These are phyloP conservation scores for Dendrophyllia cribrosa DNA, from an alignment of 64 coral and sea anemone species.

Conservation along the genomic window DNA sequence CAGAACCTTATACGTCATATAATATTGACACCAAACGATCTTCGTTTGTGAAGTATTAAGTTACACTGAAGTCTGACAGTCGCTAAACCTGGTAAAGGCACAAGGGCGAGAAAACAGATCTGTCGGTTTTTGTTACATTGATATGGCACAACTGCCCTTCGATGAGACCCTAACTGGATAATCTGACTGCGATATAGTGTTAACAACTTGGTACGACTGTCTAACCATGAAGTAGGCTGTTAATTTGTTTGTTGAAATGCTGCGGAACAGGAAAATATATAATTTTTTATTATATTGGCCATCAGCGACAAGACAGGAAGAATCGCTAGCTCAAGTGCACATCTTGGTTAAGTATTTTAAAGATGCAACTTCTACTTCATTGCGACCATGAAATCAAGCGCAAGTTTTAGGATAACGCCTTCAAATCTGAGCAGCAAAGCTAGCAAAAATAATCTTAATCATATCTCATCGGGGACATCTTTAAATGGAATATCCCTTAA, in stretches of 20 bases:
- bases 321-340: background rate
- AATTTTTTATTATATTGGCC: slow-evolving; percentile 1
- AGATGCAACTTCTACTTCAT: slow-evolving; percentile 20
- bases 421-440: background rate
- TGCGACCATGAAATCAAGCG: slow-evolving; percentile 71
- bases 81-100: background rate
- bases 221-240: slow-evolving; percentile 20
- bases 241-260: slow-evolving; percentile 45
- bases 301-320: background rate
- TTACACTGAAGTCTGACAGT: background rate
- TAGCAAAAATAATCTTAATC: background rate
- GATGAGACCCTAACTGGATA: background rate
- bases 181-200: background rate
- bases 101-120: background rate
- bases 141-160: background rate
- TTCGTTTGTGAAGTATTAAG: slow-evolving; percentile 1
- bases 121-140: background rate
- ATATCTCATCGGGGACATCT: background rate
- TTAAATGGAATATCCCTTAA: background rate
- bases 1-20: slow-evolving; percentile 42
- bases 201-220: slow-evolving; percentile 2
- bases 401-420: slow-evolving; percentile 63
- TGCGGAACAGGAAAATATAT: slow-evolving; percentile 16
- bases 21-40: slow-evolving; percentile 7
- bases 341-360: slow-evolving; percentile 28